A percentile compares a stretch with the other conserved stretches of the same genome.
These are phyloP conservation scores for Drosophila prosaltans DNA, from an alignment of 1,140 invertebrate genomes.

Conservation along the genomic window DNA sequence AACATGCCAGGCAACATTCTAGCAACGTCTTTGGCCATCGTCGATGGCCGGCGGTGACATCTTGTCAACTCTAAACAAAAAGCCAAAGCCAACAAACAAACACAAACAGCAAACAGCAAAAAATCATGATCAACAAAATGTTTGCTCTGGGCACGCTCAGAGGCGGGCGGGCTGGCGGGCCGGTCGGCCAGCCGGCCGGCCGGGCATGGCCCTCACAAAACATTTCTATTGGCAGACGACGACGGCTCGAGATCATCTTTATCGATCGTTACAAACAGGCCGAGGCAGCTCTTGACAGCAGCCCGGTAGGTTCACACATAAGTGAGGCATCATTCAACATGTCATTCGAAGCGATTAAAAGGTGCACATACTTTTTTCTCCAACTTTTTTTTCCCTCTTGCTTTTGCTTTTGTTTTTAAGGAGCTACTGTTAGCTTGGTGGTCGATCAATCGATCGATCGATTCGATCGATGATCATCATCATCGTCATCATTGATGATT, in stretches of 20 bases:
- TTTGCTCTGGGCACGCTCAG: constrained; percentile 15
- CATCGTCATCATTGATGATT: constrained; percentile 15
- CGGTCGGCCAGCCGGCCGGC: background rate
- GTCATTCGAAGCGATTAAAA: constrained; percentile 78
- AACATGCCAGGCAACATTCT: constrained; percentile 74
- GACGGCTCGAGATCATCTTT: constrained; percentile 66
- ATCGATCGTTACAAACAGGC: constrained; percentile 69
- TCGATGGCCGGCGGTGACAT: constrained; percentile 75
- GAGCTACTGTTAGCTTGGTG: constrained; percentile 66
- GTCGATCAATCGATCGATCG: constrained; percentile 44
- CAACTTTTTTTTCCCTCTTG: background rate
- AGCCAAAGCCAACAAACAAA: constrained; percentile 5
- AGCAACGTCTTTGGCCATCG: constrained; percentile 38
- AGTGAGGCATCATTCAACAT: constrained; percentile 78
- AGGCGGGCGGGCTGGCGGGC: background rate
- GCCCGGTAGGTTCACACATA: constrained; percentile 79
- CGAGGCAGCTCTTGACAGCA: constrained; percentile 76
- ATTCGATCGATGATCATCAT: constrained; percentile 36
- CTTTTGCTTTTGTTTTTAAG: constrained; percentile 25
- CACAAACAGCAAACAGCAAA: constrained; percentile 9
- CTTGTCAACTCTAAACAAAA: constrained; percentile 65
- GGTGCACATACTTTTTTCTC: constrained; percentile 40
- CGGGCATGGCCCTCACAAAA: constrained; percentile 37
- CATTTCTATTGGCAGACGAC: constrained; percentile 67
- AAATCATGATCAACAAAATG: constrained; percentile 82